These are phyloP conservation scores for Galerucella nymphaeae DNA, from an alignment of 2,888 invertebrate species.

Conservation along the genomic window DNA sequence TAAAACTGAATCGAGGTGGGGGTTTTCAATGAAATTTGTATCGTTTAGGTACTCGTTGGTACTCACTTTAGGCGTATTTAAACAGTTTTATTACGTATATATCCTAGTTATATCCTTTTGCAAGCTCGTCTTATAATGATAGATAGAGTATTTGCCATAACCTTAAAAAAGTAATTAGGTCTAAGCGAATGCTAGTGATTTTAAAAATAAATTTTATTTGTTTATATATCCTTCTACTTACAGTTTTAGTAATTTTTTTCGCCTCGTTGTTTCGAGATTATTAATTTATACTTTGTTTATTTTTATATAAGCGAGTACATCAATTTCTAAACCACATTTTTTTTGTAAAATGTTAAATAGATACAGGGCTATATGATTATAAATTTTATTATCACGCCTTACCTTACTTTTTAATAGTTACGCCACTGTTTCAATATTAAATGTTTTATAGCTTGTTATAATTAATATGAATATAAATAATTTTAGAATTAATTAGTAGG, in stretches of 20 bases:
- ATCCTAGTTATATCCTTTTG: slow-evolving; percentile 12
- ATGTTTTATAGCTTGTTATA: not conserved
- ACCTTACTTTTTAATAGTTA: not conserved
- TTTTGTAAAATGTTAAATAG: not conserved
- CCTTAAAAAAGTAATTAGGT: slow-evolving; percentile 20
- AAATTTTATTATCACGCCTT: not conserved
- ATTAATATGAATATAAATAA: too few relatives aligned
- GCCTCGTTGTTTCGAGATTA: not conserved
- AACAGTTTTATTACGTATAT: not conserved
- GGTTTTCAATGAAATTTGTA: slow-evolving; percentile 27
- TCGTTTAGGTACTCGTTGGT: slow-evolving; percentile 15
- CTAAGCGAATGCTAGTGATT: not conserved
- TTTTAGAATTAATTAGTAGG: too few relatives aligned
- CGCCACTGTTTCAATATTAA: not conserved
- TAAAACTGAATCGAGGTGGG: slow-evolving; percentile 34
- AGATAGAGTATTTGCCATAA: slow-evolving; percentile 11
- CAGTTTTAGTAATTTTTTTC: not conserved
- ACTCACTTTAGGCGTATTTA: not conserved
- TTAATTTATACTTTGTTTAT: not conserved
- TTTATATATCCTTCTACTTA: not conserved
- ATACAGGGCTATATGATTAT: not conserved
- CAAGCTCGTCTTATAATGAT: slow-evolving; percentile 1
- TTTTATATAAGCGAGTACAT: not conserved
- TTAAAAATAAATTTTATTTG: not conserved
- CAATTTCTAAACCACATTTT: not conserved